Evolutionary conservation across 2,888 invertebrate genomes (phyloP), one percentile per base, ranked within the genome.

Genomic region (Leptinotarsa rubiginosa): DNA sequence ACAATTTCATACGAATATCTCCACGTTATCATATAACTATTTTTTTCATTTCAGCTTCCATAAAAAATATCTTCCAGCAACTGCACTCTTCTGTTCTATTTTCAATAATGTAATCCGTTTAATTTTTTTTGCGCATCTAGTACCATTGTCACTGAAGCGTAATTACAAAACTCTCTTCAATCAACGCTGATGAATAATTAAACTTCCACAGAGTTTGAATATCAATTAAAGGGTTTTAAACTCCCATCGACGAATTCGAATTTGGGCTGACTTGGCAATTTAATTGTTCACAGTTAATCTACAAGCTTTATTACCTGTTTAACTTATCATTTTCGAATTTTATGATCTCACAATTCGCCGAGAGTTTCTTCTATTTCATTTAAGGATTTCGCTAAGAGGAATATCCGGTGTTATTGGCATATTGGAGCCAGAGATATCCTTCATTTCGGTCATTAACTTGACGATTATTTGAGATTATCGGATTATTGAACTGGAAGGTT

Each of bases 281-380:
- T 62, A 73, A 73, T 70, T 69, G 70, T 67, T 70, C 67, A 5
- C 31, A 67, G 52, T 70, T 70, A 75, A 70, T 73, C 73, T 68
- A 50, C 41, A 20, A 49, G 69, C 67, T 75, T 75, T 72, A 75
- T 75, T 75, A 75, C 72, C 75, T 75, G 75, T 70, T 75, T 65
- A 67, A 75, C 72, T 72, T 62, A 75, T 72, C 65, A 67, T 66
- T 66, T 47, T 47, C 67, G 50, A 67, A 69, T 73, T 75, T 75
- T 73, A 56, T 56, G 47, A 22, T 59, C 69, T 31, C 31, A 47
- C 47, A 59, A 56, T 25, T 54, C 41, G 47, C 54, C 41, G 4
- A 41, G 41, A 62, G n/a, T 41, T 62, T 5, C 56, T 59, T 52
- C 49, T 15, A 68, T 68, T 54, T 54, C 20, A 20, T 69, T 41